Conservation (phyloP, 2,113 vertebrate genomes). For the Ceyx melanurus region DNA sequence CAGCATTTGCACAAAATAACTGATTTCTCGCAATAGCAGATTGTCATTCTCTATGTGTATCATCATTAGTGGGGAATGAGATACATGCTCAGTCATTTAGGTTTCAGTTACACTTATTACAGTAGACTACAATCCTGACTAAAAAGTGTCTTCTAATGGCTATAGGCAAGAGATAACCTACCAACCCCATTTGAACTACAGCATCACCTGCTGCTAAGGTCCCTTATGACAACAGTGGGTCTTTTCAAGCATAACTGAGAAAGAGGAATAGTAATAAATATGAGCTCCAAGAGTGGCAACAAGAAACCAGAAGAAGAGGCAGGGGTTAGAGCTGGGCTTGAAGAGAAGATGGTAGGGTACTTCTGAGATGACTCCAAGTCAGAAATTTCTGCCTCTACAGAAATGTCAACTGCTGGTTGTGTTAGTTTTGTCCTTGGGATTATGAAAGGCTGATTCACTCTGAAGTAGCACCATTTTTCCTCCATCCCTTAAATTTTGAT, state of each 20-base stretch:
- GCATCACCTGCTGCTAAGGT: not conserved
- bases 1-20: not conserved
- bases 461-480: not conserved
- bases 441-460: not conserved
- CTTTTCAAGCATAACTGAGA: not conserved
- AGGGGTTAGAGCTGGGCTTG: not conserved
- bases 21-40: not conserved
- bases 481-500: not conserved
- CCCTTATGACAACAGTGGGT: not conserved
- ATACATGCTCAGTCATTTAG: rapidly evolving
- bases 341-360: not conserved
- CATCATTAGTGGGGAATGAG: not conserved
- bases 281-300: not conserved
- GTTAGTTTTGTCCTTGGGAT: not conserved
- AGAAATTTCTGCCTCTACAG: not conserved
- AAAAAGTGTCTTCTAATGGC: not conserved
- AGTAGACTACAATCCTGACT: not conserved
- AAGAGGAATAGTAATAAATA: not conserved
- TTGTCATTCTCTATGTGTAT: not conserved
- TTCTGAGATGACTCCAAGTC: not conserved
- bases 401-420: not conserved
- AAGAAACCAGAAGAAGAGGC: not conserved
- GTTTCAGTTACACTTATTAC: not conserved
- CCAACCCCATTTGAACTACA: not conserved
- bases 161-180: not conserved